These are phyloP conservation scores for Ectemnius continuus DNA, from an alignment of 2,888 invertebrate species.

Conservation along the genomic window DNA sequence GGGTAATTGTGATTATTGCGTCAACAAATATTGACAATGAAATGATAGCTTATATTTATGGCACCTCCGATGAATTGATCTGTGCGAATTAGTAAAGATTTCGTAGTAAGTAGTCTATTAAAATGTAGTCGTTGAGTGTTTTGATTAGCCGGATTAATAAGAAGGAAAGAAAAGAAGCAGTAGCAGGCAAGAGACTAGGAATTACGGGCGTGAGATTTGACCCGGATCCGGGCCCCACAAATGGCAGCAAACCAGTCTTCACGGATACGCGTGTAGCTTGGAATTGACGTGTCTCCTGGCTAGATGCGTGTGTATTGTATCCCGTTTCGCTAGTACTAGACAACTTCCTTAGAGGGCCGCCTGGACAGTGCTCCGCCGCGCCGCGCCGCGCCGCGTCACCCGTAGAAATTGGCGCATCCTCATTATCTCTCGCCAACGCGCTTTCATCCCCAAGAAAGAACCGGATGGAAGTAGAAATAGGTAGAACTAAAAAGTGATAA, in stretches of 20 bases:
- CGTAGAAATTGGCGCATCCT: constrained; percentile 17
- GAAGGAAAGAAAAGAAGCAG: neutral
- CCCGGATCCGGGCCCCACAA: constrained; percentile 35
- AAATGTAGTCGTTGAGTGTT: no score
- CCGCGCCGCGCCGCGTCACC: no score
- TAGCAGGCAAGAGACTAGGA: constrained; percentile 13
- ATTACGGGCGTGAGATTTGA: constrained; percentile 27
- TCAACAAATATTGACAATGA: neutral
- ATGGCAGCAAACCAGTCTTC: constrained; percentile 31
- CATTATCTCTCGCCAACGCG: neutral
- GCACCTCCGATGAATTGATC: no score
- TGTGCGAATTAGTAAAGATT: neutral
- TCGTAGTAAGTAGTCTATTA: neutral
- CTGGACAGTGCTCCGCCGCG: neutral
- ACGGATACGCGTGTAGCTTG: constrained; percentile 26
- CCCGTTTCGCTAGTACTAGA: constrained; percentile 34
- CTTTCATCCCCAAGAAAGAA: neutral
- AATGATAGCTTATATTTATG: neutral
- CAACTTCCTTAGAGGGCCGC: constrained; percentile 19
- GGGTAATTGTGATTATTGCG: neutral
- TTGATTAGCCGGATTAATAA: neutral
- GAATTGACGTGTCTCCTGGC: constrained; percentile 38
- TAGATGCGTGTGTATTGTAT: constrained; percentile 28
- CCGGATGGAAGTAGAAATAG: neutral
- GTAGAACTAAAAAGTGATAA: no score